Conservation (phyloP, 2,888 invertebrate genomes). For the Agonum fuliginosum region DNA sequence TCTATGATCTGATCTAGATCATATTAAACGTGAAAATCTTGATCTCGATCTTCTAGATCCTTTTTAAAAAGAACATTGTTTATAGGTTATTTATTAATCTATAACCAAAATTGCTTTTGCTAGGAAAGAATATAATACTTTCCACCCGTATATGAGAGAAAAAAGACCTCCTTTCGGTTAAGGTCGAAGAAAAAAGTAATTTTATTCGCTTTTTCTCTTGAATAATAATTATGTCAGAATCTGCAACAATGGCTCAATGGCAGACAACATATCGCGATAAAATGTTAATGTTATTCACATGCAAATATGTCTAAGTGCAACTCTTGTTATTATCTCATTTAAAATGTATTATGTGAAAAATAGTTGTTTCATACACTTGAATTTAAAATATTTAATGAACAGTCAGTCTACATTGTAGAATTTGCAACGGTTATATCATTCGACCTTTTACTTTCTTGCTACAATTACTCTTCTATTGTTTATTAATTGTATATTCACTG, state of each 20-base stretch:
- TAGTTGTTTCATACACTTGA: neutral
- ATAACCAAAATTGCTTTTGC: neutral
- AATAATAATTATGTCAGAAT: too few species aligned
- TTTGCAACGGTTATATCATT: conserved; percentile 12
- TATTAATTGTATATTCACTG: conserved; percentile 27
- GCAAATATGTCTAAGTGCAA: conserved; percentile 7
- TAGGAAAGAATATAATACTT: too few species aligned
- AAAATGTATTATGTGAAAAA: conserved; percentile 10
- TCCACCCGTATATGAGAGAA: too few species aligned
- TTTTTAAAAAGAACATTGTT: too few species aligned
- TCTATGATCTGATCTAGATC: too few species aligned
- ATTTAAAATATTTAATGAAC: conserved; percentile 16
- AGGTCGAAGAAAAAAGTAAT: too few species aligned
- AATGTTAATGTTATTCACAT: conserved; percentile 3
- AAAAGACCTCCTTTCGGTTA: too few species aligned
- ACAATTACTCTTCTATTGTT: conserved; percentile 3
- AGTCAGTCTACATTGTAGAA: neutral
- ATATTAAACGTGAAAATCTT: too few species aligned
- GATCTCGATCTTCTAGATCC: too few species aligned
- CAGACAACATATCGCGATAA: neutral
- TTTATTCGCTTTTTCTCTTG: too few species aligned
- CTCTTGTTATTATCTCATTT: neutral
- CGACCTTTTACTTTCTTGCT: conserved; percentile 30
- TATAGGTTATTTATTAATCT: too few species aligned
- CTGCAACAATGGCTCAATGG: neutral